phyloP scores from a whole-genome alignment of 1,140 invertebrate genomes.

The Panagrolaimus sp. region DNA sequence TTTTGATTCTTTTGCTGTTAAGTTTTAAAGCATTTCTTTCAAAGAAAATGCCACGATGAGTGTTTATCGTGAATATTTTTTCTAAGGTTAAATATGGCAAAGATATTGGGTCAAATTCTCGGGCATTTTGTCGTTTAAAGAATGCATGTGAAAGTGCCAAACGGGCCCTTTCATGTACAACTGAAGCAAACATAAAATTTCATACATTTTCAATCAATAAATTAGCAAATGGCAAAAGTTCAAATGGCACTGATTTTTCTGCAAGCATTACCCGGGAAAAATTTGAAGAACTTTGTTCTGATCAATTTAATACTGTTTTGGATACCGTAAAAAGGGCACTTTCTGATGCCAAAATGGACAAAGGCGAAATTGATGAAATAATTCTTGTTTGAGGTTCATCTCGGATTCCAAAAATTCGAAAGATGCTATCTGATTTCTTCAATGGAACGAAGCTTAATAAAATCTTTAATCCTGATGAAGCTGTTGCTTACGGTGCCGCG shows the following conservation, averaged over 20 bases:
- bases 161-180: slow-evolving; percentile 82
- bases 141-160: slow-evolving; percentile 92
- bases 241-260: slow-evolving; percentile 92
- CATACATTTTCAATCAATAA: background rate
- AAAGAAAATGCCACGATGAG: too few species aligned
- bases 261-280: slow-evolving; percentile 85
- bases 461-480: slow-evolving; percentile 65
- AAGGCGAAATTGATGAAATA: slow-evolving; percentile 82
- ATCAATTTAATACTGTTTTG: slow-evolving; percentile 78
- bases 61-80: too few species aligned
- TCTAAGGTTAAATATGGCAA: slow-evolving; percentile 76
- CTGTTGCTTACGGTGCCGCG: slow-evolving; percentile 61
- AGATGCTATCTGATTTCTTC: slow-evolving; percentile 69
- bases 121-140: slow-evolving; percentile 79
- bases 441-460: slow-evolving; percentile 95
- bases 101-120: slow-evolving; percentile 79
- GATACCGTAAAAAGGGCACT: slow-evolving; percentile 87
- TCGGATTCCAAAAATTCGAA: slow-evolving; percentile 93
- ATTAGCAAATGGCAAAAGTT: slow-evolving; percentile 88
- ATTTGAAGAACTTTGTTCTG: slow-evolving; percentile 85
- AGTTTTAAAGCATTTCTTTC: too few species aligned
- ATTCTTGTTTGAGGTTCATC: slow-evolving; percentile 93
- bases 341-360: slow-evolving; percentile 81
- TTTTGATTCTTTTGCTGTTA: too few species aligned
- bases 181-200: slow-evolving; percentile 70